A percentile compares a stretch with the other conserved stretches of the same genome.
Conservation (phyloP, 1,140 invertebrate genomes). For the Danaus melanippus region DNA sequence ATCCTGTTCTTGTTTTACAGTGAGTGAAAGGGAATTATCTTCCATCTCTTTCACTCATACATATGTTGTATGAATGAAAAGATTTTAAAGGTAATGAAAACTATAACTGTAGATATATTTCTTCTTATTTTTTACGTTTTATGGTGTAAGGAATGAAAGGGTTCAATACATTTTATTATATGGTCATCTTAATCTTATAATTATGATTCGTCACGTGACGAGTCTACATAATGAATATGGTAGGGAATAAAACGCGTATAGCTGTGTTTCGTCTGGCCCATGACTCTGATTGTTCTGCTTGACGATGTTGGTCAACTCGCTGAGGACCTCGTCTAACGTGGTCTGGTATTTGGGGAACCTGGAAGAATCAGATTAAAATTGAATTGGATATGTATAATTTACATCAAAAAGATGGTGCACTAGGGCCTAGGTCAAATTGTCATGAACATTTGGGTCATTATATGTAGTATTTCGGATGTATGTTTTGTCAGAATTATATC, state of each 20-base stretch:
- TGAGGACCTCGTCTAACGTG: slow-evolving; percentile 43
- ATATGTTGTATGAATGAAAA: no score
- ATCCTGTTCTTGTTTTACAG: no score
- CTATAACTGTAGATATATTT: no score
- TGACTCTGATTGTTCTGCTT: slow-evolving; percentile 36
- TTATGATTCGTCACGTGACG: slow-evolving; percentile 35
- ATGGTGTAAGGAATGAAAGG: no score
- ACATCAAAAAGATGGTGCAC: no score
- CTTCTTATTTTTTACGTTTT: no score
- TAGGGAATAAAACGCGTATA: slow-evolving; percentile 52
- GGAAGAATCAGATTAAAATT: slow-evolving; percentile 18
- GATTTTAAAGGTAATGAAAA: no score
- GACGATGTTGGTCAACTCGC: slow-evolving; percentile 33
- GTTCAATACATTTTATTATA: no score
- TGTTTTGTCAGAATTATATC: no score
- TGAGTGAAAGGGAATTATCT: no score
- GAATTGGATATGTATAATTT: slow-evolving; percentile 1
- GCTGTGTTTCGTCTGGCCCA: slow-evolving; percentile 36
- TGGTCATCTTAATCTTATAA: background rate
- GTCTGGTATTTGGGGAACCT: slow-evolving; percentile 46
- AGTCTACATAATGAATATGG: slow-evolving; percentile 44
- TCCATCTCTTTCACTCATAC: no score
- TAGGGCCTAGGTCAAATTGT: no score
- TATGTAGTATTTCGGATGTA: background rate
- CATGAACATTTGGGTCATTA: background rate